Evolutionary conservation across 2,797 vertebrate genomes (phyloP).

Genomic region (Podarcis siculus): DNA sequence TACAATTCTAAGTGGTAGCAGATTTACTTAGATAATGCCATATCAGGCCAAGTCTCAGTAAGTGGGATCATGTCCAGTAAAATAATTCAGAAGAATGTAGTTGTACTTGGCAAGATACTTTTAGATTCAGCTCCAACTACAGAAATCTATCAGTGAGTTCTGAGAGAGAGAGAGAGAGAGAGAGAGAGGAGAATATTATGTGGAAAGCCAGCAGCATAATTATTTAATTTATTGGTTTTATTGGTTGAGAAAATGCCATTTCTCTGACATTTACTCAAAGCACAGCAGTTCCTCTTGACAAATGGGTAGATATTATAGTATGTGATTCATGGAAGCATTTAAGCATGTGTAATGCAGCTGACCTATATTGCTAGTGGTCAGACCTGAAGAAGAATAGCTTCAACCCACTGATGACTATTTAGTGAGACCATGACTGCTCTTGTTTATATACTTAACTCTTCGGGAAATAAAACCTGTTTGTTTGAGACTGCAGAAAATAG

Average conservation of each 20-base stretch:
- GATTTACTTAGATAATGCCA: no score
- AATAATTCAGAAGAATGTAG: no score
- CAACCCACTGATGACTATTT: background rate
- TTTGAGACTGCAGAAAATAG: background rate
- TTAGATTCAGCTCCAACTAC: no score
- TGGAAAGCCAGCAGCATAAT: background rate
- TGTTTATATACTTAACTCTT: background rate
- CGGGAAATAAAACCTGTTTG: background rate
- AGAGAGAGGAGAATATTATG: no score
- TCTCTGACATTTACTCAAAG: constrained; percentile 11
- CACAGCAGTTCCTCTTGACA: background rate
- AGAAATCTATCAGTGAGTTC: no score
- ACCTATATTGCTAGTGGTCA: background rate
- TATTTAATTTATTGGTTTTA: constrained; percentile 21
- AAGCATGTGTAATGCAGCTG: background rate
- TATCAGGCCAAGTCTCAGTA: no score
- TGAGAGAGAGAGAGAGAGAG: no score
- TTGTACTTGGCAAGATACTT: no score
- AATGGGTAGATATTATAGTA: background rate
- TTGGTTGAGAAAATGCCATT: background rate
- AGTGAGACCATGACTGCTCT: background rate
- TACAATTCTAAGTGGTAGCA: no score
- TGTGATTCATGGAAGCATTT: constrained; percentile 1
- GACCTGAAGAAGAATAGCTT: background rate
- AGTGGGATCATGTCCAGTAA: no score